phyloP scores from a whole-genome alignment of 2,888 invertebrate species.

The Rhamnusium bicolor region DNA sequence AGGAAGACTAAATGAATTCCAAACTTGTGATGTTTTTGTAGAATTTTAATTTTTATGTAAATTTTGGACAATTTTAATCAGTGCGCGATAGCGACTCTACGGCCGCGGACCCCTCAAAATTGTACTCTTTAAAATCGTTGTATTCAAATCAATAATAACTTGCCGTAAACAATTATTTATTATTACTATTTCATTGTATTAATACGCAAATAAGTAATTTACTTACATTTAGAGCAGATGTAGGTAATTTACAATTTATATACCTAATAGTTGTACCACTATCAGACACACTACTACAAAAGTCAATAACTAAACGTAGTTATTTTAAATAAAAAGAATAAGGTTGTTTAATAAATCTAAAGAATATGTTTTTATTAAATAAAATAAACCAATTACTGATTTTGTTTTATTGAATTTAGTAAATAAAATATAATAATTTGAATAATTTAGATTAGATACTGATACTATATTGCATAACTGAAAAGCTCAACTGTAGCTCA shows the following conservation, averaged over 20 bases:
- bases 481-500: no score
- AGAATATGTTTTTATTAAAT: neutral
- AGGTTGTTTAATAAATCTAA: neutral
- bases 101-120: neutral
- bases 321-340: neutral
- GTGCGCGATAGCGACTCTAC: neutral
- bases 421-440: neutral
- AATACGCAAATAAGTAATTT: no score
- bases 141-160: neutral
- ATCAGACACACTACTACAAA: no score
- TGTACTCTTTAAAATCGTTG: neutral
- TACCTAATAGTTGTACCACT: no score
- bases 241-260: neutral
- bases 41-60: neutral
- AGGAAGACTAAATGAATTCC: conserved; percentile 30
- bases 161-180: neutral
- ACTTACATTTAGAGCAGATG: neutral
- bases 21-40: neutral
- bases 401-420: neutral
- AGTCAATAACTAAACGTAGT: neutral
- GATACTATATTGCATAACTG: no score
- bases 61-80: neutral
- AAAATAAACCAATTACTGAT: neutral
- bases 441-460: no score
- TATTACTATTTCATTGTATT: no score